Base-by-base conservation (phyloP, 2,888 invertebrate genomes). In the Drosophila niveifrons region DNA sequence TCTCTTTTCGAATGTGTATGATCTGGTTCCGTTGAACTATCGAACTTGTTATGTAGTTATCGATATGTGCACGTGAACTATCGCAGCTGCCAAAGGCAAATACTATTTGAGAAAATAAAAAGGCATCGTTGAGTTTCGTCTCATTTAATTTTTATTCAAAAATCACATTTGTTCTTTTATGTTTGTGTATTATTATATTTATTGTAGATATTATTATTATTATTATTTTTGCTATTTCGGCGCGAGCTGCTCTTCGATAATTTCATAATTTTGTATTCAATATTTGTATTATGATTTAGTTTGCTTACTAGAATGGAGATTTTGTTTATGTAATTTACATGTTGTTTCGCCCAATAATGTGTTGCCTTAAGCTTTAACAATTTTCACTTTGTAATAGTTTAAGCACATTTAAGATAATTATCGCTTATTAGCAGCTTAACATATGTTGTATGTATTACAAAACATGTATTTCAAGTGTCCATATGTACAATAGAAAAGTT, bases 101-200 rank as follows among this genome's bases (percentile, higher is more conserved):
- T 23, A 23, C 23, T 23, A 23, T 23, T 23, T 23, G 23, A 23
- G 4, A 23, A 23, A 43, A 56, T 23, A 18, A 1, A 55, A 56
- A 56, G 18, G 2, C 44, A 44, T 44, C 13, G 6, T 34, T 13
- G 18, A 18, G 18, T 55, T 61, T 75, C 66, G 57, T 89, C 75
- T 87, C 73, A 71, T 78, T 86, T 81, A 79, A 88, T 85, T 78
- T 87, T 87, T 89, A 87, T 89, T 87, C 78, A 87, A 87, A 89
- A 87, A 87, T 87, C 86, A 87, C 86, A 87, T 85, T 88, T 89
- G 68, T 85, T 85, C 57, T 75, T 74, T 73, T 82, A 64, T 34
- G 48, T 68, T 59, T 28, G 46, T 43, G n/a, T 36, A 43, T 44
- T 62, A 48, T 43, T 15, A 11, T 34, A 11, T 1, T 44, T 62